Base-by-base conservation (phyloP, 2,888 invertebrate species). In the Phengaris alcon region DNA sequence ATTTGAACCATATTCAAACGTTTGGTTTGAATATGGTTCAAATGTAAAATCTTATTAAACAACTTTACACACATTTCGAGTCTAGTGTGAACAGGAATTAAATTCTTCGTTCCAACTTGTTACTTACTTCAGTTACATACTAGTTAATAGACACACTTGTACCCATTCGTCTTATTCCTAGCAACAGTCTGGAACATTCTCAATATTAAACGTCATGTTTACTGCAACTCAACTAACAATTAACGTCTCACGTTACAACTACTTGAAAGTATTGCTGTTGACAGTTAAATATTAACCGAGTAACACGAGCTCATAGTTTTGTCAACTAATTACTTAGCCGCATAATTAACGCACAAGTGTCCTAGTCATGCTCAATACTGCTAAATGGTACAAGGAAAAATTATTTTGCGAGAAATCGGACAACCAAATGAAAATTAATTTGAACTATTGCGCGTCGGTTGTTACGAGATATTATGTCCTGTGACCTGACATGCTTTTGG, bases 201-300 rank as follows among this genome's bases (percentile, higher is more conserved):
- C 13, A 12, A 64, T 64, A 13, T 59, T 4, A 59, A 35, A 64
- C 64, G 64, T 64, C 64, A 64, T 64, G 35, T 22, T 59, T 4
- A 15, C 64, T 35, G 64, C 64, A 64, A 44, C 12, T 10, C 5
- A 55, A 55, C 55, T 55, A 55, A 64, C 35, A 64, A 64, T 35
- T 64, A 64, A 12, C 64, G 35, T 44, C 35, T 64, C 64, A 64
- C 10, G 64, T 64, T 64, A 64, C 64, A 44, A 13, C 64, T 35
- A 52, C 35, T 64, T 64, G 44, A 64, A 64, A 64, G 35, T 64
- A 64, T 64, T 64, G 35, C 44, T 64, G 64, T 64, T 64, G 64
- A 35, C 64, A 64, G 13, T 44, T 64, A 44, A 64, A 64, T 6
- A 64, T 64, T 64, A 12, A 35, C 35, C 9, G 6, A 64, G 64